Evolutionary conservation across 2,888 invertebrate species (phyloP).

Genomic region (Leucozona laternaria): DNA sequence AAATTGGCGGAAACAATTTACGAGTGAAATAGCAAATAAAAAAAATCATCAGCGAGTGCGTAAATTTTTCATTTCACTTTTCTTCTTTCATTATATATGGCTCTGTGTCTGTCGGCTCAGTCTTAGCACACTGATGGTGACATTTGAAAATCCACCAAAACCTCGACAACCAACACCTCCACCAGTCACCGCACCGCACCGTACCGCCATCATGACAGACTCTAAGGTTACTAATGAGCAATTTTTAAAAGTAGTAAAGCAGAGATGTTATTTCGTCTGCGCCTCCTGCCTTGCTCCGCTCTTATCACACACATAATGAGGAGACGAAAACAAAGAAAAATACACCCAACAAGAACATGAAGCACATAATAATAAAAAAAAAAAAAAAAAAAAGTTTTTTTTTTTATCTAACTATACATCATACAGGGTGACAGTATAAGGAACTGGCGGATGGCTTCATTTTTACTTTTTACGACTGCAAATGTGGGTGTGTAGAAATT

Average conservation of each 20-base stretch:
- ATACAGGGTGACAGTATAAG: constrained; percentile 46
- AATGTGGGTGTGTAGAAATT: constrained; percentile 17
- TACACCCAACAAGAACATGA: constrained; percentile 44
- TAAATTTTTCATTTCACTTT: constrained; percentile 62
- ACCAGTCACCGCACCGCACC: neutral
- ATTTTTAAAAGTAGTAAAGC: constrained; percentile 52
- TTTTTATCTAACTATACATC: constrained; percentile 45
- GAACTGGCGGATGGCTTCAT: constrained; percentile 59
- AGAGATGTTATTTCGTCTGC: constrained; percentile 49
- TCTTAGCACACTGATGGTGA: constrained; percentile 14
- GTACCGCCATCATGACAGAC: constrained; percentile 7
- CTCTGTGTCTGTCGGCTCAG: constrained; percentile 5
- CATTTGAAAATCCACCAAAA: constrained; percentile 27
- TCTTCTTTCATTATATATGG: constrained; percentile 2
- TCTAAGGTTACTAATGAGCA: constrained; percentile 68
- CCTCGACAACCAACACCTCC: constrained; percentile 8
- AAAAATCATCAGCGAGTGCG: constrained; percentile 57
- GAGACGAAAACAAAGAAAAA: constrained; percentile 61
- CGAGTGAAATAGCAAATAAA: constrained; percentile 36
- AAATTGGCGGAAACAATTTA: constrained; percentile 73
- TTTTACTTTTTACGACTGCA: constrained; percentile 45
- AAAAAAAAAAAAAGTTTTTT: constrained; percentile 25
- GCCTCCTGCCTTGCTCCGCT: neutral
- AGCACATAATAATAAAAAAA: constrained; percentile 52
- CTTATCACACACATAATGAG: constrained; percentile 63